These are phyloP conservation scores for Ochotona princeps DNA, from an alignment of 2,113 vertebrate genomes.

Conservation along the genomic window DNA sequence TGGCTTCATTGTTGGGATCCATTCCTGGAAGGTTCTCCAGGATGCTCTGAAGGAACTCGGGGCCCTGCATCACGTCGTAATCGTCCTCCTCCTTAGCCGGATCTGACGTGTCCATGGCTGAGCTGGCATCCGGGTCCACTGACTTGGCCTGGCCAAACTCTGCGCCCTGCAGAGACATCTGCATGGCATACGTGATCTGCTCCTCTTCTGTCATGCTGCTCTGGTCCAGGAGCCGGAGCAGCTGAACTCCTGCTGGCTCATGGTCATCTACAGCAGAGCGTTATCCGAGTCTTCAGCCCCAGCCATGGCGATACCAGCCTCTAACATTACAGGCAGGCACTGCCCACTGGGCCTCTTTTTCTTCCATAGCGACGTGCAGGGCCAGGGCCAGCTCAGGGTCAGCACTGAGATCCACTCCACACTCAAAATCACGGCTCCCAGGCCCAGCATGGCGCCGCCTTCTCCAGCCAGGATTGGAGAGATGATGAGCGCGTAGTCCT, in stretches of 20 bases:
- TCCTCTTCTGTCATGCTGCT: conserved; percentile 99
- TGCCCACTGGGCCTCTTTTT: conserved; percentile 94
- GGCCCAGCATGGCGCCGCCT: conserved; percentile 95
- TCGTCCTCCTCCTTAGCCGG: conserved; percentile 96
- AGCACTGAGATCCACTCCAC: conserved; percentile 96
- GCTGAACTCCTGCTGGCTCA: conserved; percentile 93
- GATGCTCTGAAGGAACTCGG: conserved; percentile 97
- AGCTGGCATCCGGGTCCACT: conserved; percentile 88
- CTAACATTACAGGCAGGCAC: conserved; percentile 91
- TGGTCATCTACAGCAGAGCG: conserved; percentile 95
- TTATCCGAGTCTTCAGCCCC: conserved; percentile 94
- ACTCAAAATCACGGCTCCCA: conserved; percentile 97
- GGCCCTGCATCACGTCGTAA: conserved; percentile 99
- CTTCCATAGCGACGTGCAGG: conserved; percentile 97
- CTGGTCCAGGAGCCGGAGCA: conserved; percentile 92
- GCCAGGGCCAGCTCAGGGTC: conserved; percentile 97
- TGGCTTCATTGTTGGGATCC: conserved; percentile 99
- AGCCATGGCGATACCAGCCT: conserved; percentile 88
- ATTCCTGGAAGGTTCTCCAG: conserved; percentile 97
- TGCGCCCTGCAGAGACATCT: conserved; percentile 96
- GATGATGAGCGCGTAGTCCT: conserved; percentile 96
- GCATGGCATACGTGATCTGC: conserved; percentile 99
- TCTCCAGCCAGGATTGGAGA: conserved; percentile 96
- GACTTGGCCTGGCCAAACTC: conserved; percentile 91
- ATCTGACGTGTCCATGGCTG: conserved; percentile 94